Evolutionary conservation across 2,113 vertebrate genomes (phyloP).

Genomic region (Ariopsis seemanni): DNA sequence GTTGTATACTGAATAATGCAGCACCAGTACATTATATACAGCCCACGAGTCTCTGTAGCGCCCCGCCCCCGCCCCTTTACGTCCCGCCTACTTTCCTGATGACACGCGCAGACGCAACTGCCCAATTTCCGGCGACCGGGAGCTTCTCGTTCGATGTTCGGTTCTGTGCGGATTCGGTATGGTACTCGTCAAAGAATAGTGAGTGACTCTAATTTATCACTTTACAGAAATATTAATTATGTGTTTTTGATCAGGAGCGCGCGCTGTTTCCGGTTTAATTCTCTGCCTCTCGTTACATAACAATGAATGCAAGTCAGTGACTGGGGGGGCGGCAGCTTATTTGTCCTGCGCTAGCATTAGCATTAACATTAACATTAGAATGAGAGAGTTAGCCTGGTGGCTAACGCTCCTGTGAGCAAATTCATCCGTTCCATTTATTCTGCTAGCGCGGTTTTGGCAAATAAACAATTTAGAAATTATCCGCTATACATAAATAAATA

Average conservation of each 20-base stretch:
- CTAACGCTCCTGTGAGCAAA: not conserved
- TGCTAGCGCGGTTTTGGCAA: not conserved
- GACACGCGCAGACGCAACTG: conserved; percentile 34
- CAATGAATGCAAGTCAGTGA: conserved; percentile 34
- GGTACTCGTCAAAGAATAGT: conserved; percentile 65
- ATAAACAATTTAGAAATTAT: too few relatives aligned
- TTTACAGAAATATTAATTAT: not conserved
- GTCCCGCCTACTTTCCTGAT: conserved; percentile 36
- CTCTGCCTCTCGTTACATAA: conserved; percentile 6
- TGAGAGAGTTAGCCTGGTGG: not conserved
- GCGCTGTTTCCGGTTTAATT: not conserved
- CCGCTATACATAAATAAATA: not conserved
- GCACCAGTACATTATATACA: not conserved
- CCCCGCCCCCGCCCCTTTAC: not conserved
- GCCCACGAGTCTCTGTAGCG: not conserved
- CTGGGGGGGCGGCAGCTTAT: conserved; percentile 11
- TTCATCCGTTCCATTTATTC: not conserved
- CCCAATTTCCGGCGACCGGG: conserved; percentile 55
- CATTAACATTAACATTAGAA: conserved; percentile 35
- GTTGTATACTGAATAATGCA: not conserved
- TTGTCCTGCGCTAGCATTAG: conserved; percentile 41
- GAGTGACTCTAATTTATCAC: conserved; percentile 30
- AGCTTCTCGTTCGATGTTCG: conserved; percentile 55
- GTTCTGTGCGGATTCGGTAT: conserved; percentile 56
- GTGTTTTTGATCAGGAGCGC: not conserved